A percentile compares a stretch with the other conserved stretches of the same genome.
Evolutionary conservation across 2,888 invertebrate species (phyloP).

Genomic region (Beris chalybata): DNA sequence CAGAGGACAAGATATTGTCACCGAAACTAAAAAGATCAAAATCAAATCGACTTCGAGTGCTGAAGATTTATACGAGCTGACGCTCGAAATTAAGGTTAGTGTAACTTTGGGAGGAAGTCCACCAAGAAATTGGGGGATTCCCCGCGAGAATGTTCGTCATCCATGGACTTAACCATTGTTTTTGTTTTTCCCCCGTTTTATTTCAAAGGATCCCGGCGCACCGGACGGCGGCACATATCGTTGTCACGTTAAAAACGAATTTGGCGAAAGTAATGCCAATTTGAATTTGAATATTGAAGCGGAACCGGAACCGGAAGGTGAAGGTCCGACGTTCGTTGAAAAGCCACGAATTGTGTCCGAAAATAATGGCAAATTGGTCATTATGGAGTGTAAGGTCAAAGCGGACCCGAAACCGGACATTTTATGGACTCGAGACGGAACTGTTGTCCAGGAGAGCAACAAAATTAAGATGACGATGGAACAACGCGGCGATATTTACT

Average conservation of each 20-base stretch:
- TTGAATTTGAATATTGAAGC: constrained; percentile 96
- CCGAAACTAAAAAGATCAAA: constrained; percentile 81
- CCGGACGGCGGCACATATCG: constrained; percentile 86
- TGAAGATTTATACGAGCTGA: constrained; percentile 85
- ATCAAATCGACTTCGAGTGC: constrained; percentile 75
- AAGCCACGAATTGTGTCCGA: constrained; percentile 87
- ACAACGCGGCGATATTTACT: constrained; percentile 78
- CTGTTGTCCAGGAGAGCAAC: constrained; percentile 76
- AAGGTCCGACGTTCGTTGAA: constrained; percentile 91
- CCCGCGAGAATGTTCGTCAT: too few relatives aligned
- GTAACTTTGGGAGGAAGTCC: too few relatives aligned
- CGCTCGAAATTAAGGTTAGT: constrained; percentile 72
- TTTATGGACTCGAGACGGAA: constrained; percentile 80
- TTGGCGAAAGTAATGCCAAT: constrained; percentile 95
- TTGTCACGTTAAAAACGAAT: constrained; percentile 93
- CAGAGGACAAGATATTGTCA: constrained; percentile 82
- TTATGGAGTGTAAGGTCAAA: constrained; percentile 84
- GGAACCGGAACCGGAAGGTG: constrained; percentile 89
- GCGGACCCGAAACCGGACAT: constrained; percentile 82
- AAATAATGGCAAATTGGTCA: constrained; percentile 78
- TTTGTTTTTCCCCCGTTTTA: constrained; percentile 40
- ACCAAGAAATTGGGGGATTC: too few relatives aligned
- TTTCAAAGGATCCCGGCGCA: constrained; percentile 71
- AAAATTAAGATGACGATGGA: constrained; percentile 80
- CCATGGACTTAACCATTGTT: too few relatives aligned